These are phyloP conservation scores for Hetaerina titia DNA, from an alignment of 2,888 invertebrate species.

Conservation along the genomic window DNA sequence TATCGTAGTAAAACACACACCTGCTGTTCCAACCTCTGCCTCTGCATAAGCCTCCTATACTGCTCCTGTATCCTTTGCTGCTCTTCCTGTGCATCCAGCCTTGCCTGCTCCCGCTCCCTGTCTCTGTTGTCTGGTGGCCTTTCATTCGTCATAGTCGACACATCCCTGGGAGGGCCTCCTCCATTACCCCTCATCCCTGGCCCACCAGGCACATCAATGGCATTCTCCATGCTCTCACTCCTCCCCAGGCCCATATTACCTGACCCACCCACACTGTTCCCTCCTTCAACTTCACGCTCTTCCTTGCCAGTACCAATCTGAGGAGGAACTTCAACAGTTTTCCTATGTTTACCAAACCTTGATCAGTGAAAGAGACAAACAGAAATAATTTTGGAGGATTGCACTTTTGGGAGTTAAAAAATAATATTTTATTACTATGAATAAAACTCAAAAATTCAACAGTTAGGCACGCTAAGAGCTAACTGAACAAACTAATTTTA, in stretches of 20 bases:
- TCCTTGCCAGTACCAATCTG: slow-evolving; percentile 71
- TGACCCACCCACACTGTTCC: slow-evolving; percentile 73
- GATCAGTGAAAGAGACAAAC: slow-evolving; percentile 5
- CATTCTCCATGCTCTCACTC: slow-evolving; percentile 76
- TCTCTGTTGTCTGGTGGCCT: slow-evolving; percentile 69
- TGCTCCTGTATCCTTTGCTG: slow-evolving; percentile 77
- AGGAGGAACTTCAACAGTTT: slow-evolving; percentile 74
- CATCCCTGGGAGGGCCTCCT: background rate
- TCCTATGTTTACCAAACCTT: slow-evolving; percentile 84
- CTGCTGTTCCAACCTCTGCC: slow-evolving; percentile 72
- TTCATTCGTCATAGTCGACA: background rate
- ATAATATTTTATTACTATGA: too few relatives aligned
- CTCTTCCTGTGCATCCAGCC: slow-evolving; percentile 75
- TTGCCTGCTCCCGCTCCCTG: slow-evolving; percentile 74
- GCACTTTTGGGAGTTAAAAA: background rate
- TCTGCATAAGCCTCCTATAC: slow-evolving; percentile 76
- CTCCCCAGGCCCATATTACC: slow-evolving; percentile 78
- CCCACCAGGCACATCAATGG: slow-evolving; percentile 77
- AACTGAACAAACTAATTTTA: too few relatives aligned
- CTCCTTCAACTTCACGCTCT: slow-evolving; percentile 76
- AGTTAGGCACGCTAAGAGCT: too few relatives aligned
- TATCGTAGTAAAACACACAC: too few relatives aligned
- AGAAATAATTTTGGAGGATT: background rate
- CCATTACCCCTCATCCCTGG: slow-evolving; percentile 70
- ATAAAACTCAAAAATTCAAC: too few relatives aligned